Percentiles rank a stretch among this genome's conserved stretches.
phyloP scores from a whole-genome alignment of 1,140 invertebrate species.

The Drosophila pruinosa region DNA sequence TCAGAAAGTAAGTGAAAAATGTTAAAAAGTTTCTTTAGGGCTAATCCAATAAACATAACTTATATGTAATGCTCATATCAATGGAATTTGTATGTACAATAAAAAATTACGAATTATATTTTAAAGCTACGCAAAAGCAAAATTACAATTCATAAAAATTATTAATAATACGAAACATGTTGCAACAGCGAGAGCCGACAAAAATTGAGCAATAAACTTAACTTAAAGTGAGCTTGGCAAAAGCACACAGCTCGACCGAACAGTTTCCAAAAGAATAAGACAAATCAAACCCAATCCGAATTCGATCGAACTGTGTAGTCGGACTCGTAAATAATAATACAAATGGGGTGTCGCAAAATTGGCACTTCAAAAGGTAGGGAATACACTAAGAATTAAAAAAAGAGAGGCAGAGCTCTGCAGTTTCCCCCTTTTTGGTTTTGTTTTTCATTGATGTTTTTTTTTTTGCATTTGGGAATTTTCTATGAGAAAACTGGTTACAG shows the following conservation, averaged over 20 bases:
- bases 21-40: background rate
- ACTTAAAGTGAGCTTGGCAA: slow-evolving; percentile 30
- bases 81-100: slow-evolving; percentile 52
- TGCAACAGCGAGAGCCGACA: slow-evolving; percentile 53
- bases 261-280: background rate
- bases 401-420: slow-evolving; percentile 16
- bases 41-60: background rate
- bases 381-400: slow-evolving; percentile 11
- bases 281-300: background rate
- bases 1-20: slow-evolving; percentile 17
- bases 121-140: slow-evolving; percentile 67
- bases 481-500: slow-evolving; percentile 48
- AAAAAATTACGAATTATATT: slow-evolving; percentile 51
- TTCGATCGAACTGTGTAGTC: slow-evolving; percentile 21
- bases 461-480: slow-evolving; percentile 35
- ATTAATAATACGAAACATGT: slow-evolving; percentile 47
- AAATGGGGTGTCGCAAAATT: slow-evolving; percentile 33
- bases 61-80: slow-evolving; percentile 17
- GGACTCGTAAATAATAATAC: slow-evolving; percentile 28
- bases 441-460: slow-evolving; percentile 10
- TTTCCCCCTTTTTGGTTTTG: slow-evolving; percentile 14
- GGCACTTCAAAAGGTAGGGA: slow-evolving; percentile 27
- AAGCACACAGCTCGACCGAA: slow-evolving; percentile 21
- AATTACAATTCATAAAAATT: slow-evolving; percentile 52
- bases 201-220: slow-evolving; percentile 40